Base-by-base conservation (phyloP, 2,888 invertebrate genomes). In the Parapristionchus giblindavisi region DNA sequence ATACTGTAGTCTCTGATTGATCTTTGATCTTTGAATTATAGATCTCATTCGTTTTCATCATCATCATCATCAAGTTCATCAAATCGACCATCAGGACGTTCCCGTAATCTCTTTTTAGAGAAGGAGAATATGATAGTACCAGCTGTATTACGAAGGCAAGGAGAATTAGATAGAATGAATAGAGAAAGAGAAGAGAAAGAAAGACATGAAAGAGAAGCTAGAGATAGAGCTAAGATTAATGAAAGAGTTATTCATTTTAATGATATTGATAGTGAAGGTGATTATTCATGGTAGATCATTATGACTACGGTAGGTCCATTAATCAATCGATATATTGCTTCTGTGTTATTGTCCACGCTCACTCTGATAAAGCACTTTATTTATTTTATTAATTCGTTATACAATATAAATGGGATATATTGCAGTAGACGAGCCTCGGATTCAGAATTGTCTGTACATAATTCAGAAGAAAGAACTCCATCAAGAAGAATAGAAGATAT, bases 61-160 rank as follows among this genome's bases (percentile, higher is more conserved):
- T 17, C 63, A 14, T 52, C 68, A n/a, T 68, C 68, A 34, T 68
- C 65, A 21, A 21, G 2, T n/a, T 29, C 34, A 17, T n/a, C 48
- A 51, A 21, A 1, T 66, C 66, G 8, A 32, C 66, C 32, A 8
- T 70, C 70, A 14, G 24, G 54, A 11, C 6, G 29, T 40, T 27
- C 29, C 32, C 54, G 79, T 5, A 83, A 83, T 58, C 78, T 77
- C 51, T 83, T 83, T 54, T 65, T 81, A 66, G 83, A 83, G 60
- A 83, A 83, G 74, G 83, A 83, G 65, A 82, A 83, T 40, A 83
- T 81, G 81, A 78, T 83, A 32, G 83, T 83, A 0, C 81, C 83
- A 24, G 83, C 83, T 11, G 81, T 80, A 2, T 43, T 81, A 61
- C 77, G 78, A 52, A 73, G 79, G 48, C 76, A 76, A 60, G 73